Base-by-base conservation (phyloP, 2,888 invertebrate species). In the Parnassius mnemosyne region DNA sequence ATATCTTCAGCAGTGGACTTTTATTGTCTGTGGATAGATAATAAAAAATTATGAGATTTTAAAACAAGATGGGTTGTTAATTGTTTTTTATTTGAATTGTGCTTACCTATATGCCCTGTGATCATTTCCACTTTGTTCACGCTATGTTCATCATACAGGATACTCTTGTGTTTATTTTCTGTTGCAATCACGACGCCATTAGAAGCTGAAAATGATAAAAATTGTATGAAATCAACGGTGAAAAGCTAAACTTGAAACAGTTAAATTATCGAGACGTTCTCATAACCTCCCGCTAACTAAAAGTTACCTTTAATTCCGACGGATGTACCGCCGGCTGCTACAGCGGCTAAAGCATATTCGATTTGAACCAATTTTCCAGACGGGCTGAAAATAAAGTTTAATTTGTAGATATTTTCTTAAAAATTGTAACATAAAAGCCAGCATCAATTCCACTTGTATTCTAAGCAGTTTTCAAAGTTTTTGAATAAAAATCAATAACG, bases 351-450 rank as follows among this genome's bases (percentile, higher is more conserved):
- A 3, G 99, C 99, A 96, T 99, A 99, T 93, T 99, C 99, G 75
- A 99, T 98, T 92, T 99, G 99, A 61, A 99, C 99, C 76, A 99
- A 93, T 92, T 99, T 99, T 70, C 99, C 99, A 34, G 99, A 99
- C 16, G 99, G 99, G 84, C 99, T 99, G 91, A 42, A 92, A 92
- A 79, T 70, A 77, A 80, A 77, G 65, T 57, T 7, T 13, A 41
- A 53, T 43, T 34, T 47, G 34, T 12, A 49, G 20, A 5, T 12
- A 47, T 34, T 34, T 53, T 34, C 49, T 54, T 16, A 1, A 13
- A 53, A 62, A n/a, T 47, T 57, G n/a, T 20, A 49, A 20, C 34
- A 7, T n/a, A 44, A 10, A 16, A 43, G 53, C 11, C n/a, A 46
- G 53, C 42, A 34, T 20, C 11, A 53, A 58, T 53, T 50, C 9